Base-by-base conservation (phyloP, 2,797 vertebrate genomes). In the Aotus griseimembra region DNA sequence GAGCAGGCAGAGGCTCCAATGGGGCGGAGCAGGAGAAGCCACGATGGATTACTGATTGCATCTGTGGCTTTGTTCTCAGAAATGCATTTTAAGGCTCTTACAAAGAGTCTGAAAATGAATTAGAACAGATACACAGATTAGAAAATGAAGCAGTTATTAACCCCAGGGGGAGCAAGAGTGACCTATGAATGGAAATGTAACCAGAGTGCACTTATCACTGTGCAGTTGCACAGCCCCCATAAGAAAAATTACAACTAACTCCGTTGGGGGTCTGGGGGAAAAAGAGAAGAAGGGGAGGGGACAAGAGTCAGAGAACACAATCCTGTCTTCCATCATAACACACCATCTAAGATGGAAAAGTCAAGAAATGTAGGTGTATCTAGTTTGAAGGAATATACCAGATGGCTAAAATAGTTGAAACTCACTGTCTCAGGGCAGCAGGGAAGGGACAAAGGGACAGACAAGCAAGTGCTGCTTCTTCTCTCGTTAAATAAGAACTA, bases 61-160 rank as follows among this genome's bases (percentile, higher is more conserved):
- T 5, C 30, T 11, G 0, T 0, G 20, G 44, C n/a, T 10, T 10
- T 76, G 20, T 22, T 28, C 1, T 2, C 55, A 28, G n/a, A 58
- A 14, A 50, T 2, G 26, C 28, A 2, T 7, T 30, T 26, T 20
- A 50, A 0, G 14, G 52, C 33, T 30, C 52, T 22, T 55, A 57
- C 44, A n/a, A 50, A 48, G 55, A 39, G 30, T 24, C 72, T 10
- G 19, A 89, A 55, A 24, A 46, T 82, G 58, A 39, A 58, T 73
- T 20, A 72, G 64, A 48, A 72, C 39, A 30, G 41, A 70, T 6
- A 73, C 13, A 64, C n/a, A 26, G 77, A 50, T 13, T 3, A 15
- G 80, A 14, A 24, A 70, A 52, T 12, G 72, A 41, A 46, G 77
- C 57, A 48, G 8, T 39, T 5, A 39, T 39, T 24, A 64, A 24